Evolutionary conservation across 2,888 invertebrate genomes (phyloP), one percentile per base, ranked within the genome.

Genomic region (Oxyteleia sp.): DNA sequence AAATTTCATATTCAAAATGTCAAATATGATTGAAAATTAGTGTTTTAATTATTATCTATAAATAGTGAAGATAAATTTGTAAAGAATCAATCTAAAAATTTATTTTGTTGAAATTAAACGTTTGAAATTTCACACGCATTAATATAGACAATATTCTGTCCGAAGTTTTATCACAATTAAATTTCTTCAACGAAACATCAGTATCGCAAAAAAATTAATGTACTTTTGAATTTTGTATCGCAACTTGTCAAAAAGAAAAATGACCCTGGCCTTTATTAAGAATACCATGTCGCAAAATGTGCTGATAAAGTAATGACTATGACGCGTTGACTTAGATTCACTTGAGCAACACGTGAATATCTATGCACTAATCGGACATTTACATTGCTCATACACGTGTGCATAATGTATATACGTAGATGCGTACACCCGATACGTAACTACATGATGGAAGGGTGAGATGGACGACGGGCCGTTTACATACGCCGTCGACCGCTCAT

Each of bases 371-470:
- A 75, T 74, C 81, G 43, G 61, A 69, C 55, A 63, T 81, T 81
- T 81, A 75, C 81, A 75, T 81, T 74, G 74, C 63, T 66, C 45
- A 66, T 72, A 72, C 45, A 57, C 68, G 68, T 55, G 63, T 68
- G 45, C 26, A 41, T 32, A 64, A 41, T 29, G 49, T 64, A 61
- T 61, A 64, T 57, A 69, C 45, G 43, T 51, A 72, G 82, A 71
- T 66, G 47, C 59, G 57, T 69, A 51, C 55, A 45, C 43, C 51
- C 74, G 72, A 78, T 78, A 72, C 61, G 57, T 45, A 78, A 66
- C 45, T 57, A 53, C 49, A 61, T 55, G 82, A 72, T 72, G 74
- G 78, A 82, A 78, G 78, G 78, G 72, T 68, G 82, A 72, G 78
- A 71, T 49, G 72, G 55, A 66, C 59, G 75, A 32, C 41, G 59